These are phyloP conservation scores for Sorex maritimensis DNA, from an alignment of 2,797 vertebrate species.

Conservation along the genomic window DNA sequence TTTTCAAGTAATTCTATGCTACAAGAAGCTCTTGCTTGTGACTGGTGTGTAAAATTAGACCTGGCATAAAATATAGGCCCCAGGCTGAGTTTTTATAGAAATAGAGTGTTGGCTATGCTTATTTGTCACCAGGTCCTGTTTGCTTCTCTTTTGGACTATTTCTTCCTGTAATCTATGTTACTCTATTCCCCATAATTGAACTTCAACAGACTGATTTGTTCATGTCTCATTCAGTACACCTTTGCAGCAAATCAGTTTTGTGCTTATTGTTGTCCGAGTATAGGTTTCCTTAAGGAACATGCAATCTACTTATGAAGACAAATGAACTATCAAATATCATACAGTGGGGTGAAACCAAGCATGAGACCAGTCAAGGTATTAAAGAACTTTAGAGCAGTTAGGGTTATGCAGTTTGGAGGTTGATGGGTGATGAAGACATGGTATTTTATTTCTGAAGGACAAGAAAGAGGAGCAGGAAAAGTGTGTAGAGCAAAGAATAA, in stretches of 20 bases:
- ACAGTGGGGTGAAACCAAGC: neutral
- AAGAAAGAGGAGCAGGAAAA: neutral
- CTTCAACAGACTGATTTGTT: conserved; percentile 31
- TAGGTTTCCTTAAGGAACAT: neutral
- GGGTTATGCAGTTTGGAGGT: neutral
- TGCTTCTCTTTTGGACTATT: conserved; percentile 12
- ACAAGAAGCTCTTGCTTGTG: conserved; percentile 3
- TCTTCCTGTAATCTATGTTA: neutral
- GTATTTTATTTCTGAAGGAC: neutral
- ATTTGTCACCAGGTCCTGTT: neutral
- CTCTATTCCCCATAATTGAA: neutral
- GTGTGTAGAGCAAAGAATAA: too few relatives aligned
- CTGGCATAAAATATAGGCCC: neutral
- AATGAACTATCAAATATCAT: neutral
- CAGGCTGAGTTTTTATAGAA: neutral
- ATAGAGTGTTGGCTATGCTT: too few relatives aligned
- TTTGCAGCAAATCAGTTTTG: neutral
- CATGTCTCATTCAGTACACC: conserved; percentile 25
- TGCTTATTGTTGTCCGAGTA: neutral
- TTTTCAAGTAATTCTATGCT: neutral
- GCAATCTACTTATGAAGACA: neutral
- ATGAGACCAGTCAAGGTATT: neutral
- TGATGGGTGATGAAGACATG: neutral
- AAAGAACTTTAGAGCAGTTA: neutral
- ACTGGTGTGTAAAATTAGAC: neutral